phyloP scores from a whole-genome alignment of 2,797 vertebrate genomes.

The Oryzias dopingdopingensis region DNA sequence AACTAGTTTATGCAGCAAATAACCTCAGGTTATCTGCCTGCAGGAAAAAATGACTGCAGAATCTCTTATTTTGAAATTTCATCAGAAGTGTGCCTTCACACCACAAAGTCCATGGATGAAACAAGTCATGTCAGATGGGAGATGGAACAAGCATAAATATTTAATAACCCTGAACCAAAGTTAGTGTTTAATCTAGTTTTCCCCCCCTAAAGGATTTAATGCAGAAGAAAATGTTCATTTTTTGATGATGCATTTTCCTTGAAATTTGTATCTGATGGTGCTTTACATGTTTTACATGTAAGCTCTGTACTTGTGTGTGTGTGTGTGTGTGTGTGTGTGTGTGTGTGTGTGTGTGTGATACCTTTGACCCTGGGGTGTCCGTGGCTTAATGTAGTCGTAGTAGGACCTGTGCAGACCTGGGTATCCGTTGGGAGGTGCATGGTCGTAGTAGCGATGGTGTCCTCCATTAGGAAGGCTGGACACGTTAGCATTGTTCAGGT shows the following conservation, averaged over 20 bases:
- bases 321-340: no score
- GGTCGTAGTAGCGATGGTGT: constrained; percentile 84
- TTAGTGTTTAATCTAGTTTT: no score
- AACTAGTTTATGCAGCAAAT: constrained; percentile 21
- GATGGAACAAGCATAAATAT: background rate
- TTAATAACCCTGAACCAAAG: background rate
- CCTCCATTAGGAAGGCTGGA: constrained; percentile 90
- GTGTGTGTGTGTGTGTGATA: no score
- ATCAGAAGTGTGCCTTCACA: constrained; percentile 1
- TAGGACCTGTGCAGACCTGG: constrained; percentile 72
- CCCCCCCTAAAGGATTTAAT: no score
- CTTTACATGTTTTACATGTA: no score
- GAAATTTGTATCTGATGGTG: no score
- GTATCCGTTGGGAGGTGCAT: constrained; percentile 82
- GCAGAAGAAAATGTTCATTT: no score
- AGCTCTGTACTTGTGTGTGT: no score
- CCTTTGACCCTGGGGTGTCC: constrained; percentile 89
- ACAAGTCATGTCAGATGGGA: background rate
- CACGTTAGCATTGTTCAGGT: constrained; percentile 98
- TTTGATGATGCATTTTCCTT: no score
- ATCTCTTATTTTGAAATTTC: background rate
- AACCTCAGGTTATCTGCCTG: constrained; percentile 7
- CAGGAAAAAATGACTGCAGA: constrained; percentile 2
- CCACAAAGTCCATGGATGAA: background rate
- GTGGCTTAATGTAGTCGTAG: constrained; percentile 83